A percentile compares a stretch with the other conserved stretches of the same genome.
Evolutionary conservation across 2,797 vertebrate species (phyloP).

Genomic region (Paguma larvata): DNA sequence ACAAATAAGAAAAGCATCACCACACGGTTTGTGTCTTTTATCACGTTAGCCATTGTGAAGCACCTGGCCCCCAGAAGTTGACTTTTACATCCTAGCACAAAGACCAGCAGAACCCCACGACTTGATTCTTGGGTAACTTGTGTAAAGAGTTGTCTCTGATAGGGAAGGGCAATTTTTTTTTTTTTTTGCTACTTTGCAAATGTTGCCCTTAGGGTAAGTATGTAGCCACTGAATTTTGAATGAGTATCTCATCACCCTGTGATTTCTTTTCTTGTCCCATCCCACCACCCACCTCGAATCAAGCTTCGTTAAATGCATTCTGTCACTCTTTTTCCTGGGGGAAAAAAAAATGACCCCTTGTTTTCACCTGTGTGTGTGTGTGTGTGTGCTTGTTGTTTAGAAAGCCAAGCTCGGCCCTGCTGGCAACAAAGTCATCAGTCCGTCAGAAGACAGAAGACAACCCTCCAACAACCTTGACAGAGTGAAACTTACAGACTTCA

Average conservation of each 20-base stretch:
- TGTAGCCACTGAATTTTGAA: accelerated
- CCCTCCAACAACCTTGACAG: slow-evolving; percentile 95
- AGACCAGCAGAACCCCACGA: slow-evolving; percentile 9
- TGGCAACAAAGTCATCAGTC: slow-evolving; percentile 96
- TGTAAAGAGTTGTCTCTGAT: background rate
- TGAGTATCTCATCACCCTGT: accelerated
- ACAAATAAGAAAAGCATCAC: background rate
- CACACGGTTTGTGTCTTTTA: background rate
- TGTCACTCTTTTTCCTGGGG: background rate
- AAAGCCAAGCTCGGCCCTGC: slow-evolving; percentile 97
- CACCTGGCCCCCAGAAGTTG: slow-evolving; percentile 61
- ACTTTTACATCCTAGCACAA: slow-evolving; percentile 48
- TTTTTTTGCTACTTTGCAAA: slow-evolving; percentile 21
- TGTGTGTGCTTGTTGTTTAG: slow-evolving; percentile 88
- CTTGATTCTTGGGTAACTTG: slow-evolving; percentile 28
- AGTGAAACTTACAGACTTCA: slow-evolving; percentile 96
- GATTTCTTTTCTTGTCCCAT: background rate
- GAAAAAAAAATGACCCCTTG: background rate
- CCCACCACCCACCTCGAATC: slow-evolving; percentile 52
- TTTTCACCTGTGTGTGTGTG: slow-evolving; percentile 19
- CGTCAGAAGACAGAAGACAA: slow-evolving; percentile 93
- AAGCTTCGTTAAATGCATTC: background rate
- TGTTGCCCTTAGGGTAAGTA: accelerated
- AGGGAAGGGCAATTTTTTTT: background rate
- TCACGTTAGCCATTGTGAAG: background rate